phyloP scores from a whole-genome alignment of 2,113 vertebrate species.

The Danio rerio region GRCz12tu NC_133182.1:44411501-44412000 shows the following conservation, averaged over 20 bases:
- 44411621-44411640: conserved; percentile 5
- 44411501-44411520: conserved; percentile 41
- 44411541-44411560: conserved; percentile 37
- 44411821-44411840: conserved; percentile 36
- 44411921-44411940: conserved; percentile 49
- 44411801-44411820: conserved; percentile 43
- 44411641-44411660: background rate
- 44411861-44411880: conserved; percentile 56
- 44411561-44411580: conserved; percentile 26
- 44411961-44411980: conserved; percentile 45
- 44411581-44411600: conserved; percentile 4
- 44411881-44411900: conserved; percentile 42
- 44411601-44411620: conserved; percentile 22
- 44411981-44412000: conserved; percentile 28
- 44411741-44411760: conserved; percentile 1
- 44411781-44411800: conserved; percentile 35
- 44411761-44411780: background rate
- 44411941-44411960: conserved; percentile 54
- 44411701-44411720: background rate
- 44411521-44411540: conserved; percentile 36
- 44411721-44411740: background rate
- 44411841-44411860: conserved; percentile 46
- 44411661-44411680: background rate
- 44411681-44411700: background rate
- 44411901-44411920: conserved; percentile 50